Evolutionary conservation across 1,140 invertebrate genomes (phyloP).

Genomic region (Acromyrmex heyeri): DNA sequence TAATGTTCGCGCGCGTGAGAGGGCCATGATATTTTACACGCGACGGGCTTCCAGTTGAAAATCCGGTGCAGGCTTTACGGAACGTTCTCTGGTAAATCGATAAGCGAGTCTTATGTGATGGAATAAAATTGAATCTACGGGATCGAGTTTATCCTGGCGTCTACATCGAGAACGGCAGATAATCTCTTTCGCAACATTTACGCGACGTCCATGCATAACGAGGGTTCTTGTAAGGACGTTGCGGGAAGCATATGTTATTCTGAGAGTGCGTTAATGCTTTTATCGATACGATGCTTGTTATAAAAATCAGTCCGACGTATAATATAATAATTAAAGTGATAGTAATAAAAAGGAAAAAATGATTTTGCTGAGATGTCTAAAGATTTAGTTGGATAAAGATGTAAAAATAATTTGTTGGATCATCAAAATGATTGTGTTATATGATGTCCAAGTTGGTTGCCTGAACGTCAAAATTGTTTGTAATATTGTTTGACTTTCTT

Average conservation of each 20-base stretch:
- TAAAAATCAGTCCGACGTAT: neutral
- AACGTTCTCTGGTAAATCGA: constrained; percentile 58
- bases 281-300: neutral
- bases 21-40: constrained; percentile 57
- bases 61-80: constrained; percentile 52
- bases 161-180: constrained; percentile 48
- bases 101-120: constrained; percentile 61
- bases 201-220: constrained; percentile 44
- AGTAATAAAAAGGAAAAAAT: too few species aligned
- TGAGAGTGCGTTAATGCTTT: neutral
- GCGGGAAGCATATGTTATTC: constrained; percentile 2
- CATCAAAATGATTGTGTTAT: too few species aligned
- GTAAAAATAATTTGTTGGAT: too few species aligned
- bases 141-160: constrained; percentile 61
- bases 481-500: too few species aligned
- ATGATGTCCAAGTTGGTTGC: too few species aligned
- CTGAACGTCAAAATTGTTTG: too few species aligned
- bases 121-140: constrained; percentile 62
- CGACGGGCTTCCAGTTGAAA: constrained; percentile 51
- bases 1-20: constrained; percentile 56
- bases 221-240: neutral
- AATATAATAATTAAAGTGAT: neutral
- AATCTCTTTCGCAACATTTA: constrained; percentile 60
- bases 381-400: too few species aligned
- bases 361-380: too few species aligned